These are phyloP conservation scores for Gnathonemus echidnorhynchus DNA, from an alignment of 2,113 vertebrate species.

Conservation along the genomic window DNA sequence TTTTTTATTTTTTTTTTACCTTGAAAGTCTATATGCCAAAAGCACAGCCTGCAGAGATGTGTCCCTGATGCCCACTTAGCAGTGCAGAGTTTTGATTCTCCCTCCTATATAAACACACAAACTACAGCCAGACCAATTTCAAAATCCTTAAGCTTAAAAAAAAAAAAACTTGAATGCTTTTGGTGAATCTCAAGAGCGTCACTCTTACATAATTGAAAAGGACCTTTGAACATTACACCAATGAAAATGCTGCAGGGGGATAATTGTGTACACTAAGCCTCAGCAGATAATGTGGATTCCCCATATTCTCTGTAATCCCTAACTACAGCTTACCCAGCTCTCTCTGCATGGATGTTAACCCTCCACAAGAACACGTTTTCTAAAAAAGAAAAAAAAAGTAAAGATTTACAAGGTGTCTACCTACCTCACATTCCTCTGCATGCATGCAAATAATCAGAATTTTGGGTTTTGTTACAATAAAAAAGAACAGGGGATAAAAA, in stretches of 20 bases:
- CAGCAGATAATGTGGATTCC: conserved; percentile 38
- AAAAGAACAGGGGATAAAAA: not conserved
- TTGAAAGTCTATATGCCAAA: not conserved
- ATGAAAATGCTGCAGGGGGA: conserved; percentile 67
- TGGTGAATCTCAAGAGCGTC: conserved; percentile 53
- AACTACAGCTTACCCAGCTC: conserved; percentile 24
- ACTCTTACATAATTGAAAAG: conserved; percentile 64
- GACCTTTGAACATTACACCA: conserved; percentile 68
- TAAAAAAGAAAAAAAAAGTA: not conserved
- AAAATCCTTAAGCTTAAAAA: not conserved
- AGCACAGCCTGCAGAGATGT: not conserved
- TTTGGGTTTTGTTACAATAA: not conserved
- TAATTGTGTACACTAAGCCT: conserved; percentile 69
- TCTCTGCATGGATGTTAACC: conserved; percentile 18
- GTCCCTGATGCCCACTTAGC: conserved; percentile 9
- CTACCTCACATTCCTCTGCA: not conserved
- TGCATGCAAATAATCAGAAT: not conserved
- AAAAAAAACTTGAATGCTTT: conserved; percentile 35
- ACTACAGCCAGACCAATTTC: conserved; percentile 20
- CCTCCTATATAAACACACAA: not conserved
- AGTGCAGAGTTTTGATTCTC: not conserved
- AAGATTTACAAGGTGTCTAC: not conserved
- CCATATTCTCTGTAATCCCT: conserved; percentile 39
- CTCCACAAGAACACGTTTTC: not conserved
- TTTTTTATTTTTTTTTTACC: not conserved